A percentile compares a stretch with the other conserved stretches of the same genome.
Evolutionary conservation across 2,113 vertebrate genomes (phyloP).

Genomic region (Hydrolagus affinis): DNA sequence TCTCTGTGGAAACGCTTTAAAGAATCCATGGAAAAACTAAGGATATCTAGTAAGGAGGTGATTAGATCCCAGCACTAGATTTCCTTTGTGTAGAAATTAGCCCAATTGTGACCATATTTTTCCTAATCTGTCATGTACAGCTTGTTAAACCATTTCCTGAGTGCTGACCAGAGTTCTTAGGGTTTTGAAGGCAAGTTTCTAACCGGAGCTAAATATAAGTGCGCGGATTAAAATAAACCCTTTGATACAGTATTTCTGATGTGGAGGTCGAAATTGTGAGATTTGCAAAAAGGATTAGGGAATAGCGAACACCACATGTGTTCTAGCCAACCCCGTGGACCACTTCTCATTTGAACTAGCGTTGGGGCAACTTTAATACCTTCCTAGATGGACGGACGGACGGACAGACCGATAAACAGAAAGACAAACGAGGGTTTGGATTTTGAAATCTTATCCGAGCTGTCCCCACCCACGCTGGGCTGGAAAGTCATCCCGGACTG

Average conservation of each 20-base stretch:
- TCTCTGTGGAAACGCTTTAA: neutral
- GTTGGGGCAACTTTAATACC: too few relatives aligned
- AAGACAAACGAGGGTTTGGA: too few relatives aligned
- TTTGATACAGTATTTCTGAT: neutral
- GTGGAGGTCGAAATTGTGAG: neutral
- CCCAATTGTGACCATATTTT: constrained; percentile 26
- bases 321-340: neutral
- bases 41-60: constrained; percentile 35
- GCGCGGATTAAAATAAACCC: neutral
- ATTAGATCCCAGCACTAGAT: constrained; percentile 42
- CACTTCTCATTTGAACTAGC: too few relatives aligned
- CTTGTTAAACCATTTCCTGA: constrained; percentile 1
- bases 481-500: too few relatives aligned
- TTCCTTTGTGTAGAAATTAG: constrained; percentile 34
- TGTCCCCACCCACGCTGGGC: too few relatives aligned
- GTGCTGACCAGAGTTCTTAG: neutral
- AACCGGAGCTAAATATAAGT: neutral
- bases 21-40: constrained; percentile 40
- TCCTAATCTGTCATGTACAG: constrained; percentile 2
- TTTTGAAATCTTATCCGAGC: too few relatives aligned
- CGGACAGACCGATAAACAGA: too few relatives aligned
- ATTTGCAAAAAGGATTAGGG: neutral
- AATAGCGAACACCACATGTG: neutral
- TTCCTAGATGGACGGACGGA: too few relatives aligned
- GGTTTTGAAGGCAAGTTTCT: neutral